Conservation (phyloP, 2,113 vertebrate genomes). For the Amphiprion percula region DNA sequence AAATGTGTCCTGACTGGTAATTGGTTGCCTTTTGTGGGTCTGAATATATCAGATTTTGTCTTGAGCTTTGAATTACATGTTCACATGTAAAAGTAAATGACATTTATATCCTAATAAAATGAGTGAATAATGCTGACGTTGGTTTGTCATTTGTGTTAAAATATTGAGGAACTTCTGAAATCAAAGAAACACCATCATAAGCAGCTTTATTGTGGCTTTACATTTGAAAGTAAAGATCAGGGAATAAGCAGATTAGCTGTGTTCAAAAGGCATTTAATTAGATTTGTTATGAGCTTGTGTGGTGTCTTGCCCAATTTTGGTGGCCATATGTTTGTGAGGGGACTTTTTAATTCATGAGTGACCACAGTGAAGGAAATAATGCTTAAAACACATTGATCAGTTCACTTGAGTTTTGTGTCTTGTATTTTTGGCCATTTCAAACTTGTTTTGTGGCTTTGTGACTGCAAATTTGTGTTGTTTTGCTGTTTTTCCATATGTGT, state of each 20-base stretch:
- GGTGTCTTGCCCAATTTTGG: too few species aligned
- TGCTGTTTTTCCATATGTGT: too few species aligned
- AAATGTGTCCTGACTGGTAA: conserved; percentile 6
- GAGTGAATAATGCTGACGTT: not conserved
- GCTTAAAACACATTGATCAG: too few species aligned
- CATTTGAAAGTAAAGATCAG: not conserved
- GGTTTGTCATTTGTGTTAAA: not conserved
- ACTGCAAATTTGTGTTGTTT: too few species aligned
- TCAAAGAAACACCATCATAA: not conserved
- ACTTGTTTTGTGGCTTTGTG: too few species aligned
- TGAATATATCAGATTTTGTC: conserved; percentile 30
- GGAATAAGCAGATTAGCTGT: not conserved
- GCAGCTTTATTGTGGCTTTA: not conserved
- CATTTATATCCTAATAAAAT: conserved; percentile 64
- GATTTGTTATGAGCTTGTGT: too few species aligned
- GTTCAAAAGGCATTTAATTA: too few species aligned
- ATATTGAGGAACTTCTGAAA: not conserved
- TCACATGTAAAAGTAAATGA: conserved; percentile 32
- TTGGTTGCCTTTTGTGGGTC: conserved; percentile 27
- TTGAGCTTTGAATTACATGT: conserved; percentile 46
- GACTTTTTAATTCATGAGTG: too few species aligned
- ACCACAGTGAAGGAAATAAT: too few species aligned
- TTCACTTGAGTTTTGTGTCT: too few species aligned
- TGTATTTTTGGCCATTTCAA: too few species aligned
- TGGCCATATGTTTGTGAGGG: too few species aligned